A percentile compares a stretch with the other conserved stretches of the same genome.
These are phyloP conservation scores for Eufriesea mexicana DNA, from an alignment of 1,140 invertebrate genomes.

Conservation along the genomic window DNA sequence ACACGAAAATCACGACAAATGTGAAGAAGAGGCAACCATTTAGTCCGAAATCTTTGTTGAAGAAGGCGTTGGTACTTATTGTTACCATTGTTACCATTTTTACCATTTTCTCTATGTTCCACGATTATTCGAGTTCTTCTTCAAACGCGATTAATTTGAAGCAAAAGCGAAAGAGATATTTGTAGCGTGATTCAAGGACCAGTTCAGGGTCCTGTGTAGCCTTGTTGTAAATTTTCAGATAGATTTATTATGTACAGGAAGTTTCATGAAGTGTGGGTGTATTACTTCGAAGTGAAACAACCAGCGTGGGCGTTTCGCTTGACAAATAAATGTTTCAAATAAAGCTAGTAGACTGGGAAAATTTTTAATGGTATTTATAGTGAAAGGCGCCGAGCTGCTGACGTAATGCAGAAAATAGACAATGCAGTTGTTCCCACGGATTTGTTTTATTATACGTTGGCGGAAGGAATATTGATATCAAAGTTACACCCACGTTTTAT, in stretches of 20 bases:
- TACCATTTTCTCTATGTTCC: not conserved
- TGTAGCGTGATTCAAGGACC: not conserved
- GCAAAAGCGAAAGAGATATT: not conserved
- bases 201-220: not conserved
- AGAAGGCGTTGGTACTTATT: conserved; percentile 78
- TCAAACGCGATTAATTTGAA: not conserved
- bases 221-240: not conserved
- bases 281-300: not conserved
- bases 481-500: not conserved
- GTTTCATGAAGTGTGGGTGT: not conserved
- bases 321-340: not conserved
- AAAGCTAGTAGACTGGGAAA: not conserved
- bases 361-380: not conserved
- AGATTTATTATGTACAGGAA: not conserved
- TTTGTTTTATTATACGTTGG: not conserved
- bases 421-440: no score
- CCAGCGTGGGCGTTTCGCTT: not conserved
- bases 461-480: not conserved
- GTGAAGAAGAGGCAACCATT: conserved; percentile 80
- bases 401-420: not conserved
- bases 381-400: not conserved
- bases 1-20: conserved; percentile 79
- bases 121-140: not conserved
- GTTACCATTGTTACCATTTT: not conserved
- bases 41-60: conserved; percentile 78